These are phyloP conservation scores for Todiramphus chloris DNA, from an alignment of 2,113 vertebrate species.

Conservation along the genomic window DNA sequence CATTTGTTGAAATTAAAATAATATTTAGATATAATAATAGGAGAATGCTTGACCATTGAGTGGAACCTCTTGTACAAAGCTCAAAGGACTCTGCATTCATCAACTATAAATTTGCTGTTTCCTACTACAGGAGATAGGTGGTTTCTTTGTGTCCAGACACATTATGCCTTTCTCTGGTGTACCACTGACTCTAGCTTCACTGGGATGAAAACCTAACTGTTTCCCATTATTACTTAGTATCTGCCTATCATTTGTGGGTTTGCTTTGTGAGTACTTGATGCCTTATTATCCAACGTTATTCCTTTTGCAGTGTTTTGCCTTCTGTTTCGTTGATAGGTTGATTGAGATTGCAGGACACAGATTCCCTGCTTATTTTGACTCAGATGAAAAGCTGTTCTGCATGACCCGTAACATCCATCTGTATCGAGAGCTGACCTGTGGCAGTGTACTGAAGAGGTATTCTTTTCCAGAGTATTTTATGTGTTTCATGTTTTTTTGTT, in stretches of 20 bases:
- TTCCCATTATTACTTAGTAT: not conserved
- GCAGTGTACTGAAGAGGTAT: constrained; percentile 80
- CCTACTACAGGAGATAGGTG: not conserved
- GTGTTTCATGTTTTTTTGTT: no score
- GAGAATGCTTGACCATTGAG: not conserved
- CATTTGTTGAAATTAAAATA: not conserved
- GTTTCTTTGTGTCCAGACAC: not conserved
- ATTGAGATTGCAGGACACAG: constrained; percentile 81
- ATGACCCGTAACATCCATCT: constrained; percentile 79
- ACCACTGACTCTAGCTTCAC: not conserved
- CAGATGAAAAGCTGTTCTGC: constrained; percentile 74
- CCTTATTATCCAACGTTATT: not conserved
- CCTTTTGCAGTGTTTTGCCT: not conserved
- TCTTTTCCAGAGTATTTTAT: not conserved
- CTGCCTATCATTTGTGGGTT: not conserved
- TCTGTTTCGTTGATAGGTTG: constrained; percentile 62
- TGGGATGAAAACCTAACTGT: not conserved
- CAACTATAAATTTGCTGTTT: not conserved
- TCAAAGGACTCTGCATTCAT: not conserved
- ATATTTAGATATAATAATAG: not conserved
- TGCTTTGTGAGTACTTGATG: not conserved
- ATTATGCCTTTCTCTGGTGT: not conserved
- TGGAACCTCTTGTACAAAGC: not conserved
- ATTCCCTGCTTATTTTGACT: constrained; percentile 78
- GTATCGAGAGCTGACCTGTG: constrained; percentile 83